These are phyloP conservation scores for Talpa occidentalis DNA, from an alignment of 2,113 vertebrate species.

Conservation along the genomic window DNA sequence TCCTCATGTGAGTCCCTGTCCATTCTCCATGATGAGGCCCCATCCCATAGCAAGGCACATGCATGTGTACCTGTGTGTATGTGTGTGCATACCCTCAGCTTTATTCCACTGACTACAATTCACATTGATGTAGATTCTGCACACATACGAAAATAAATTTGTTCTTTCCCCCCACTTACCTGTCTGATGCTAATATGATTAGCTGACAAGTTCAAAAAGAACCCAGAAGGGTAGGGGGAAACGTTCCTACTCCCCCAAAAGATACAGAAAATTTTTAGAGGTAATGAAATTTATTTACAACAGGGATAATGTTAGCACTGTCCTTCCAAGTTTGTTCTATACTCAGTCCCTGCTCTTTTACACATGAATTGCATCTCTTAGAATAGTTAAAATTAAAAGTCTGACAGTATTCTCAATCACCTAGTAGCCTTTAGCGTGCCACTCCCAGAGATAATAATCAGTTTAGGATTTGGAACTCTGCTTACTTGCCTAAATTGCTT, in stretches of 20 bases:
- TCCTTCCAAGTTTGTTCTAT: background rate
- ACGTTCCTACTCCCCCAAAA: background rate
- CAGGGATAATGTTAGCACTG: background rate
- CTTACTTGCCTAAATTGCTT: background rate
- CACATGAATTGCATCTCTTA: background rate
- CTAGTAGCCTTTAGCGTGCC: background rate
- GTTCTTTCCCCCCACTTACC: background rate
- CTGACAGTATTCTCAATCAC: background rate
- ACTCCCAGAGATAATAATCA: background rate
- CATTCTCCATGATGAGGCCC: background rate
- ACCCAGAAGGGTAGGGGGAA: background rate
- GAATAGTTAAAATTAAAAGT: background rate
- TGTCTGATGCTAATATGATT: background rate
- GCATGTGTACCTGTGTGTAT: too few species aligned
- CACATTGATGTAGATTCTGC: background rate
- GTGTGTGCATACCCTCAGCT: background rate
- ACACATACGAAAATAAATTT: background rate
- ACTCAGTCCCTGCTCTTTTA: background rate
- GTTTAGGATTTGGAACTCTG: background rate
- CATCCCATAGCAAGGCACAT: too few species aligned
- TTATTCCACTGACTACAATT: background rate
- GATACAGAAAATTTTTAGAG: background rate
- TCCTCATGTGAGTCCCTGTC: background rate
- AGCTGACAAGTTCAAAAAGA: background rate
- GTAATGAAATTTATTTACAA: background rate